Base-by-base conservation (phyloP, 2,888 invertebrate species). In the Deilephila elpenor region DNA sequence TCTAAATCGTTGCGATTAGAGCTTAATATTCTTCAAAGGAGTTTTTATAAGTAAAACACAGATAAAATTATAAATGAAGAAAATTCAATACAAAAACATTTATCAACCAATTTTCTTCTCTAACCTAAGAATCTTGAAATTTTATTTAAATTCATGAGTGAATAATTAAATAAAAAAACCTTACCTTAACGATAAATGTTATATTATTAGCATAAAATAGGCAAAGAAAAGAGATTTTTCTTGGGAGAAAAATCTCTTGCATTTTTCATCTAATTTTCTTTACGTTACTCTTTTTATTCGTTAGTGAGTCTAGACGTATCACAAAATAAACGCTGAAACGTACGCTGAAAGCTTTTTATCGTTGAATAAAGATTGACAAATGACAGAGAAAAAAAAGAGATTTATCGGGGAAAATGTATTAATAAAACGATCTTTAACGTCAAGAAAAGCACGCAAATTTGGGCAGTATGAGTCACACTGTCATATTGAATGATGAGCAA, bases 331-430 rank as follows among this genome's bases (percentile, higher is more conserved):
- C 78, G 73, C 75, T 74, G 78, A 86, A 89, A 89, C 84, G 83
- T 84, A 78, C 78, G 73, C 75, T 74, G 78, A 86, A 89, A 89
- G 84, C 84, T 84, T 88, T 89, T 89, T 84, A 87, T 83, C 84
- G 79, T 81, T 83, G 86, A 89, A 91, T 88, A 88, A 86, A 88
- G 90, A 91, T 89, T 91, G 91, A 90, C 91, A 89, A 90, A 90
- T 88, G 89, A 90, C 86, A 84, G 73, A 75, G 25, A 25, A 25
- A 17, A 67, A 84, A 83, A 79, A 84, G 78, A 87, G 84, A 89
- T 90, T 90, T 89, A 86, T 87, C 78, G 85, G 73, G 73, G 79
- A 82, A 85, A 86, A 87, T 86, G 81, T 85, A 79, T 82, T 82
- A 82, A 84, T 86, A 85, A 89, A 89, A 84, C 81, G 80, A 79